Evolutionary conservation across 2,888 invertebrate species (phyloP).

Genomic region (Nemotelus nigrinus): DNA sequence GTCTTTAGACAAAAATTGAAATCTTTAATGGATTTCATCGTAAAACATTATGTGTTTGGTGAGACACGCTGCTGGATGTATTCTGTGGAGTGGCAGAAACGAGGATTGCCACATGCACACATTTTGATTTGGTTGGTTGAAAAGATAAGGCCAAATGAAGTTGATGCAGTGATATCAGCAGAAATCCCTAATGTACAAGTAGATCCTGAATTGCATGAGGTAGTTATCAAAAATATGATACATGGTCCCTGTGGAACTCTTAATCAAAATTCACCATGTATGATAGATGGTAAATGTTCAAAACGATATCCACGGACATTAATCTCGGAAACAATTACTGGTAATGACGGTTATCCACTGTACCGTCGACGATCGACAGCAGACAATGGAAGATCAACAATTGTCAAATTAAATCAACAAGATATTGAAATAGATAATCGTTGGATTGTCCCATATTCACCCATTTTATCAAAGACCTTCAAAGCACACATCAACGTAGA

Average conservation of each 20-base stretch:
- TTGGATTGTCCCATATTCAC: conserved; percentile 59
- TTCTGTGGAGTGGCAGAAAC: conserved; percentile 52
- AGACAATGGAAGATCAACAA: conserved; percentile 48
- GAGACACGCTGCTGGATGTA: conserved; percentile 56
- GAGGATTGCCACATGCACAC: conserved; percentile 53
- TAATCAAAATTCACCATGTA: conserved; percentile 59
- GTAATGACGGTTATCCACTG: conserved; percentile 57
- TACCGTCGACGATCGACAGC: conserved; percentile 51
- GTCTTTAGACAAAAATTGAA: conserved; percentile 56
- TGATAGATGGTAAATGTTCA: conserved; percentile 56
- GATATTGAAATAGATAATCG: conserved; percentile 55
- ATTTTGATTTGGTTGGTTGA: conserved; percentile 51
- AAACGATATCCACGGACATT: conserved; percentile 55
- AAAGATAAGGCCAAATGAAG: conserved; percentile 52
- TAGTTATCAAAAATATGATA: conserved; percentile 56
- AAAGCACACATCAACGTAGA: conserved; percentile 61
- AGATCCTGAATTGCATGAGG: conserved; percentile 56
- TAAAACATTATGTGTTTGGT: conserved; percentile 54
- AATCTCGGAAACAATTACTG: conserved; percentile 55
- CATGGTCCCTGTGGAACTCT: conserved; percentile 60
- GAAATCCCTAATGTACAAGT: conserved; percentile 54
- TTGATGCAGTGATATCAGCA: conserved; percentile 52
- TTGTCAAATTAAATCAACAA: conserved; percentile 47
- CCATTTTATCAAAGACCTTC: conserved; percentile 55
- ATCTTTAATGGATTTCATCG: conserved; percentile 49